Percentiles rank a stretch among this genome's conserved stretches.
Conservation (phyloP, 2,113 vertebrate species). For the Nycticebus coucang region DNA sequence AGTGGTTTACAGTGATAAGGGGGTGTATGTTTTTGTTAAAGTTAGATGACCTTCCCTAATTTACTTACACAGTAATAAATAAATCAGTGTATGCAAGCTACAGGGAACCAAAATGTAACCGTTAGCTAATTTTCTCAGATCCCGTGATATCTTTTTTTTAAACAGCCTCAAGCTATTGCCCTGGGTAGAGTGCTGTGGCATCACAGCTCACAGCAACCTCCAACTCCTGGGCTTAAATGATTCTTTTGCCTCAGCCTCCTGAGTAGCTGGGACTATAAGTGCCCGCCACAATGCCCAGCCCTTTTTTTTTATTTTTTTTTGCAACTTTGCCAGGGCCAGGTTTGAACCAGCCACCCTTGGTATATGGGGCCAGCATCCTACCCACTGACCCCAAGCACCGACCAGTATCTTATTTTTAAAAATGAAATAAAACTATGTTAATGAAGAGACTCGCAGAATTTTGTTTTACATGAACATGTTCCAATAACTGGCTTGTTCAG, state of each 20-base stretch:
- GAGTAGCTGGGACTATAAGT: no score
- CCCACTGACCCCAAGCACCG: no score
- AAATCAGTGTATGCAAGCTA: background rate
- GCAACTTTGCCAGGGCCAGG: no score
- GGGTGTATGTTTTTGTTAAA: slow-evolving; percentile 2
- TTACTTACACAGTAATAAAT: slow-evolving; percentile 13
- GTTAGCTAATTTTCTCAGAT: slow-evolving; percentile 38
- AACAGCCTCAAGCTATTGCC: no score
- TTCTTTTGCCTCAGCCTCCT: no score
- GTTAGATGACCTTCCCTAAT: background rate
- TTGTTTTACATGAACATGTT: background rate
- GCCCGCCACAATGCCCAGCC: no score
- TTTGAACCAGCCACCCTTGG: no score
- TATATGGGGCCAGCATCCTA: no score
- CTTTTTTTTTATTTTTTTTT: no score
- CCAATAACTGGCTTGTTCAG: background rate
- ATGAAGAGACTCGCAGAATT: slow-evolving; percentile 15
- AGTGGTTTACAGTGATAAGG: background rate
- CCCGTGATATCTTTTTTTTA: background rate
- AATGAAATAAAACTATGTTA: background rate
- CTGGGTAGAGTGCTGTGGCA: no score
- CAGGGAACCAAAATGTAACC: background rate
- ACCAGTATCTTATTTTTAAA: background rate
- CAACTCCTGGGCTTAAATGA: no score
- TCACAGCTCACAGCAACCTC: no score